phyloP scores from a whole-genome alignment of 2,797 vertebrate species.

The Aselliscus stoliczkanus region DNA sequence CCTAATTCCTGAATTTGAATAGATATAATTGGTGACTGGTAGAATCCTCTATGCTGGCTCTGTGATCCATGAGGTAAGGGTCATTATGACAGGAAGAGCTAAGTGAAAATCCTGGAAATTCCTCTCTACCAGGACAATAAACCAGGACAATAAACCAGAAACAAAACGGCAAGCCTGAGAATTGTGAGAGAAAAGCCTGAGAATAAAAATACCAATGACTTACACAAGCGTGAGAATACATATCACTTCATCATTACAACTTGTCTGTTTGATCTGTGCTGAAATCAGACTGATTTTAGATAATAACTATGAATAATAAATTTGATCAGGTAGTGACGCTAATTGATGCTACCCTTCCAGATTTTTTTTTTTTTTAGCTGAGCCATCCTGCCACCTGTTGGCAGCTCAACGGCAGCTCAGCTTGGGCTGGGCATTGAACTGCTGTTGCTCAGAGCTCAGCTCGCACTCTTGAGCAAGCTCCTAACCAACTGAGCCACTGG shows the following conservation, averaged over 20 bases:
- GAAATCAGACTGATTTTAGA: not conserved
- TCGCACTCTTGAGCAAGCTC: too few relatives aligned
- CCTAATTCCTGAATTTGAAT: not conserved
- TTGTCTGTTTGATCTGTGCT: not conserved
- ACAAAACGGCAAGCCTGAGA: not conserved
- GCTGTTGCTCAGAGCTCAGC: too few relatives aligned
- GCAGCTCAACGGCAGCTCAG: too few relatives aligned
- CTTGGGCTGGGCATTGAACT: too few relatives aligned
- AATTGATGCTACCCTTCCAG: not conserved
- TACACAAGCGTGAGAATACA: not conserved
- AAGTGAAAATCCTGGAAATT: not conserved
- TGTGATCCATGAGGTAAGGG: not conserved
- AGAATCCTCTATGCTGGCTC: not conserved
- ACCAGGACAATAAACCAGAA: not conserved
- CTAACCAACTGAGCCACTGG: too few relatives aligned
- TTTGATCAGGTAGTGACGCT: not conserved
- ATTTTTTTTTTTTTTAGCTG: too few relatives aligned
- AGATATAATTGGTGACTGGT: not conserved
- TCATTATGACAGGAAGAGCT: not conserved
- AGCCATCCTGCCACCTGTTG: too few relatives aligned
- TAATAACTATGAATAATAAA: not conserved
- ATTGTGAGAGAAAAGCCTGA: not conserved
- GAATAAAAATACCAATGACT: not conserved
- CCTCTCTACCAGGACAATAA: not conserved
- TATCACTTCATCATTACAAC: not conserved